Evolutionary conservation across 2,888 invertebrate species (phyloP), one percentile per base, ranked within the genome.

Genomic region (Poecilobothrus nobilitatus): DNA sequence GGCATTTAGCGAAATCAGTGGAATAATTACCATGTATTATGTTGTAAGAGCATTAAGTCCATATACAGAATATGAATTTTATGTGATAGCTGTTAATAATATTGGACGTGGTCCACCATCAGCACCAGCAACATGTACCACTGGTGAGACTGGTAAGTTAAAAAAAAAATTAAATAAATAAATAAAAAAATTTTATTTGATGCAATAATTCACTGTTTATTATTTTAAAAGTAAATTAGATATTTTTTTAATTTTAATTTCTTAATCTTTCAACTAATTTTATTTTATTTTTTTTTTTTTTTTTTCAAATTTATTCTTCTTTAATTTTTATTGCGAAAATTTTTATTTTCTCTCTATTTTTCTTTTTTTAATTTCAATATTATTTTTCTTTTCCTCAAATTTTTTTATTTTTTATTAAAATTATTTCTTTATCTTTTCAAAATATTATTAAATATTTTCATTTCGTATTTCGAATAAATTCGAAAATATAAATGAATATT

Each of bases 31-130:
- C 65, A 92, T 92, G 86, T 94, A 93, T 83, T 95, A 95, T 83
- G 91, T 92, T 63, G 92, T 97, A 68, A 88, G 93, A 69, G 91
- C 89, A 74, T 86, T 97, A 71, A 93, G 94, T 72, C 95, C 97
- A 0, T 96, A 94, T 83, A 96, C 96, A 7, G 94, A 94, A 81
- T 98, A 98, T 83, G 95, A 97, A 83, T 93, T 98, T 86, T 92
- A 91, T 81, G 95, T 98, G 74, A 91, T 95, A 75, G 97, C 96
- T 33, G 94, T 94, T 68, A 98, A 97, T 85, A 91, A 90, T 81
- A 92, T 96, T 74, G 98, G 98, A 64, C 86, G 95, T 71, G 96
- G 98, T 61, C 90, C 91, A 61, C 91, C 95, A 3, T 96, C 96
- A 73, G 84, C 89, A 27, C 91, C 96, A 0, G 92, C 92, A 65